phyloP scores from a whole-genome alignment of 2,113 vertebrate species.

The Petroica traversi region DNA sequence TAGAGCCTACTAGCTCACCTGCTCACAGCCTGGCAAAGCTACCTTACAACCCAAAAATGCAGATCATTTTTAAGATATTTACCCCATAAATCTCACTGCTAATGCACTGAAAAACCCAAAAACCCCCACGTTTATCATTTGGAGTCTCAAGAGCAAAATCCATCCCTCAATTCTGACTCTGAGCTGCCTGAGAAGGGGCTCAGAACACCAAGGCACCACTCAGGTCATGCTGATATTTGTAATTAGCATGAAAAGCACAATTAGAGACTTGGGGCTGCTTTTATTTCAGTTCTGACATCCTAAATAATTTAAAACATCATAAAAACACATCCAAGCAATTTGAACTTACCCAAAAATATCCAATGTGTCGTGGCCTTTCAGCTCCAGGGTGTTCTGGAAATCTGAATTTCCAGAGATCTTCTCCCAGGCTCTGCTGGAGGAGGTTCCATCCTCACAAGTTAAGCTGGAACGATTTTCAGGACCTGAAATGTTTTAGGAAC shows the following conservation, averaged over 20 bases:
- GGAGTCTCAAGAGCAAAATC: neutral
- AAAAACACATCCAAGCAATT: neutral
- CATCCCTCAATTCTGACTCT: neutral
- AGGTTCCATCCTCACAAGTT: neutral
- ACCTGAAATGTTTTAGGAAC: conserved; percentile 24
- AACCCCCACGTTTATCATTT: neutral
- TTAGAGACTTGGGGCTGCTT: neutral
- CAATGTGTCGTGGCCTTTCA: neutral
- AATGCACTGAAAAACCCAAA: neutral
- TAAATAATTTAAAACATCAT: neutral
- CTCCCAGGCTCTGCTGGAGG: neutral
- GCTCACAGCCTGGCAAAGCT: neutral
- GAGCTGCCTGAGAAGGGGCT: neutral
- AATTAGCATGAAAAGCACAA: neutral
- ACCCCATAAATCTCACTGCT: neutral
- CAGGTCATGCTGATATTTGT: neutral
- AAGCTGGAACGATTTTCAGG: neutral
- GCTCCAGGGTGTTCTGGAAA: neutral
- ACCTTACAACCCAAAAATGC: neutral
- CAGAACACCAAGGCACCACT: neutral
- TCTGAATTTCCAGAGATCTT: neutral
- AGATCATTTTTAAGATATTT: neutral
- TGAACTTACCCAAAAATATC: conserved; percentile 11
- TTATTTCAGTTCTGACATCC: neutral
- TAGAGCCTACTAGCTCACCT: neutral